A percentile compares a stretch with the other conserved stretches of the same genome.
These are phyloP conservation scores for Petrolisthes cinctipes DNA, from an alignment of 2,888 invertebrate genomes.

Conservation along the genomic window DNA sequence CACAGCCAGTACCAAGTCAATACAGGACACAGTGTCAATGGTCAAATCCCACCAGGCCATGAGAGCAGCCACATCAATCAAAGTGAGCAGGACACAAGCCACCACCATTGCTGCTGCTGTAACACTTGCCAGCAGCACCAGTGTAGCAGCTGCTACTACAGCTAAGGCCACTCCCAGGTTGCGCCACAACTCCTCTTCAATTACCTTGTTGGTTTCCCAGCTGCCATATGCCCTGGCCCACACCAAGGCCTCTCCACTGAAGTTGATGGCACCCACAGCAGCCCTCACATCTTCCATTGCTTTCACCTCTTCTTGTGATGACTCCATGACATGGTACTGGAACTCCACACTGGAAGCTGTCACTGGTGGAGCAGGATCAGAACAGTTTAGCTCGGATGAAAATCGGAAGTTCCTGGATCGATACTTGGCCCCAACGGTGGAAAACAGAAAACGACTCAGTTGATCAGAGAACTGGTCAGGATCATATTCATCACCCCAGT, in stretches of 20 bases:
- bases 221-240: conserved; percentile 59
- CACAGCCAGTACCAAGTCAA: conserved; percentile 68
- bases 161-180: conserved; percentile 82
- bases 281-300: conserved; percentile 78
- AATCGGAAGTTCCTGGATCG: conserved; percentile 76
- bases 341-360: conserved; percentile 72
- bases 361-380: conserved; percentile 75
- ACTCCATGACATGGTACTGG: conserved; percentile 72
- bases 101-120: conserved; percentile 85
- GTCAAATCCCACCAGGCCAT: conserved; percentile 70
- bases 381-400: conserved; percentile 75
- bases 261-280: conserved; percentile 41
- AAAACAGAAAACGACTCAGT: conserved; percentile 80
- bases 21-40: conserved; percentile 73
- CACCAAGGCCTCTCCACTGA: conserved; percentile 51
- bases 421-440: conserved; percentile 78
- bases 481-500: conserved; percentile 47
- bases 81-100: conserved; percentile 75
- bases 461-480: conserved; percentile 73
- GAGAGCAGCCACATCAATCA: conserved; percentile 73
- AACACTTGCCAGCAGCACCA: conserved; percentile 81
- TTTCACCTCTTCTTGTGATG: conserved; percentile 79
- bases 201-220: conserved; percentile 72
- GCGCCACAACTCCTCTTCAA: conserved; percentile 81
- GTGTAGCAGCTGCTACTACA: conserved; percentile 84